Base-by-base conservation (phyloP, 2,113 vertebrate genomes). In the Pygoscelis adeliae region DNA sequence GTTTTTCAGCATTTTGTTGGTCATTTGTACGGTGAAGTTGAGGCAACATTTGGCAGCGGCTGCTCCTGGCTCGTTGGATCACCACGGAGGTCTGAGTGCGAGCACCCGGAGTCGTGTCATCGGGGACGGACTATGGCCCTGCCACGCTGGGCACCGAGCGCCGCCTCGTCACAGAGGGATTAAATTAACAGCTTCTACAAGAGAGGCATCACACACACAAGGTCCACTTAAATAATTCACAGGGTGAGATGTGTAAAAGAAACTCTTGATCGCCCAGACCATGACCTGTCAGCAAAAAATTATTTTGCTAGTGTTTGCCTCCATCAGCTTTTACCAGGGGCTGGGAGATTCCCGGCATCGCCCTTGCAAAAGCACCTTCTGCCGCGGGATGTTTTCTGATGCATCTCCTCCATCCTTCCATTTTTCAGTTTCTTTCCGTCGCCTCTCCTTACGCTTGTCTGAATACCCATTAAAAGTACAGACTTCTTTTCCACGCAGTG, bases 101-200 rank as follows among this genome's bases (percentile, higher is more conserved):
- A 70, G 52, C 5, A 6, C 13, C 32, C 1, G 2, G 47, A 15
- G 32, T 19, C 1, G 4, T 0, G 0, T 66, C 83, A 13, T 25
- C 7, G 15, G 63, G 36, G 65, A 26, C 8, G 23, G 65, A 22
- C 7, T 0, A 15, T 3, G 59, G 38, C 69, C 79, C 38, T 11
- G 23, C n/a, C 2, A 3, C 2, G 1, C 42, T 3, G 8, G 61
- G 66, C 66, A 55, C 79, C 1, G 2, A 42, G 22, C 1, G 0
- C 70, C 44, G 42, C 15, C 27, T 88, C 0, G 0, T 46, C 74
- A 27, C 62, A 17, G 22, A 19, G 62, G 30, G 40, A 76, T 77
- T 88, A 23, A 88, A n/a, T 82, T 80, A 83, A 66, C 74, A 44
- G 21, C 23, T 77, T 52, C 23, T 36, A 16, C 3, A 4, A 80